Conservation (phyloP, 1,140 invertebrate species). For the Lasaia peninsularis region DNA sequence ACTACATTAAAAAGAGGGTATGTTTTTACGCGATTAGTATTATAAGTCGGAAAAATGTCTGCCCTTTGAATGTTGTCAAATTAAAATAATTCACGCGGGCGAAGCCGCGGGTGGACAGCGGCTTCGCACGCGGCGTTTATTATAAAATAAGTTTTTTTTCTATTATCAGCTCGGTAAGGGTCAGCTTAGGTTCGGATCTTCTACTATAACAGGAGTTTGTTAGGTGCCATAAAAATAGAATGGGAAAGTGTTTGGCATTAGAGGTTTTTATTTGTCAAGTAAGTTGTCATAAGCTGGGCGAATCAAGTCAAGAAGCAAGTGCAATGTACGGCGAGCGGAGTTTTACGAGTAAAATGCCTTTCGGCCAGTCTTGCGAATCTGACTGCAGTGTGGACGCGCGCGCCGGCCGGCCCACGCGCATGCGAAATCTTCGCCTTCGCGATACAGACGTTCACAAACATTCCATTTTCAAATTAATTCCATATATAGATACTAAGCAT, state of each 20-base stretch:
- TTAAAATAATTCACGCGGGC: too few species aligned
- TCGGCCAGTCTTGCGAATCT: slow-evolving; percentile 30
- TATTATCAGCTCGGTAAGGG: too few species aligned
- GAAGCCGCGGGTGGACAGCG: too few species aligned
- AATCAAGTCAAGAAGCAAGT: slow-evolving; percentile 47
- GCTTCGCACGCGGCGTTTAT: too few species aligned
- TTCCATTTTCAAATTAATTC: slow-evolving; percentile 40
- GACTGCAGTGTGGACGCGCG: slow-evolving; percentile 58
- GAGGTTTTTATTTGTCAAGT: neutral
- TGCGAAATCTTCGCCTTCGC: slow-evolving; percentile 40
- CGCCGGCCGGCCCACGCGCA: slow-evolving; percentile 61
- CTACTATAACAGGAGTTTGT: too few species aligned
- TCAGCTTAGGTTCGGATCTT: too few species aligned
- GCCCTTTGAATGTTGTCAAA: too few species aligned
- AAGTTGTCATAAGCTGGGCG: slow-evolving; percentile 30
- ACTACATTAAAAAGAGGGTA: too few species aligned
- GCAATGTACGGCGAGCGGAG: slow-evolving; percentile 43
- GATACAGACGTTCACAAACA: slow-evolving; percentile 39
- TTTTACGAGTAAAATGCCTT: slow-evolving; percentile 17
- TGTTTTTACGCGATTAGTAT: too few species aligned
- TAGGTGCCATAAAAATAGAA: too few species aligned
- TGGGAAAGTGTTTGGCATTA: neutral
- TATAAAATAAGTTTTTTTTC: too few species aligned
- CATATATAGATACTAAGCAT: slow-evolving; percentile 38
- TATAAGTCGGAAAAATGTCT: too few species aligned